phyloP scores from a whole-genome alignment of 2,888 invertebrate species.

The Marasmarcha lunaedactyla region DNA sequence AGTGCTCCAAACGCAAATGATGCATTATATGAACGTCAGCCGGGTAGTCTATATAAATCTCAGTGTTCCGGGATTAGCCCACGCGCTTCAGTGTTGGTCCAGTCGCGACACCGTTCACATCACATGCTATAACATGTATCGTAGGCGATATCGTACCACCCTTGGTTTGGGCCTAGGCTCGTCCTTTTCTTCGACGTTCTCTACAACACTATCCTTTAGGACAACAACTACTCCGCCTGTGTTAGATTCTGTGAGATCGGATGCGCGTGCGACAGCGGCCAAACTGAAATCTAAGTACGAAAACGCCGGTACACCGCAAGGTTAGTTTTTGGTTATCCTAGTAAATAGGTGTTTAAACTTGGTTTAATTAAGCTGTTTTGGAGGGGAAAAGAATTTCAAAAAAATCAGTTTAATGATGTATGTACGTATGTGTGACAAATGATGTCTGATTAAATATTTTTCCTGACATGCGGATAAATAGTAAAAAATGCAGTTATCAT shows the following conservation, averaged over 20 bases:
- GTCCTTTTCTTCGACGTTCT: slow-evolving; percentile 49
- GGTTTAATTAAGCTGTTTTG: neutral
- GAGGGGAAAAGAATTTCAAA: no score
- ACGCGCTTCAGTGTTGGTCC: slow-evolving; percentile 17
- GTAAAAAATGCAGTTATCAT: no score
- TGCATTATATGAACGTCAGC: no score
- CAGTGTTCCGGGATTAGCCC: slow-evolving; percentile 42
- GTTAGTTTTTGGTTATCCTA: slow-evolving; percentile 31
- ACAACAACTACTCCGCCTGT: slow-evolving; percentile 34
- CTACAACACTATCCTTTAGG: slow-evolving; percentile 51
- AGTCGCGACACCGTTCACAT: slow-evolving; percentile 31
- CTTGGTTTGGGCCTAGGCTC: slow-evolving; percentile 56
- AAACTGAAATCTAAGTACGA: slow-evolving; percentile 63
- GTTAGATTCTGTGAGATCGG: slow-evolving; percentile 48
- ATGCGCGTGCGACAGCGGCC: slow-evolving; percentile 59
- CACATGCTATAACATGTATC: slow-evolving; percentile 32
- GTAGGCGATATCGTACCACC: slow-evolving; percentile 60
- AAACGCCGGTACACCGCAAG: slow-evolving; percentile 61
- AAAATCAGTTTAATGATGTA: no score
- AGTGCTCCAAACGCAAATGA: no score
- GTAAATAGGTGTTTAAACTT: slow-evolving; percentile 2
- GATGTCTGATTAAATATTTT: no score
- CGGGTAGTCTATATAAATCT: slow-evolving; percentile 46
- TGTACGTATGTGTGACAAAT: no score
- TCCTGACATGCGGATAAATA: no score